Evolutionary conservation across 2,113 vertebrate species (phyloP).

Genomic region (Gambusia affinis): DNA sequence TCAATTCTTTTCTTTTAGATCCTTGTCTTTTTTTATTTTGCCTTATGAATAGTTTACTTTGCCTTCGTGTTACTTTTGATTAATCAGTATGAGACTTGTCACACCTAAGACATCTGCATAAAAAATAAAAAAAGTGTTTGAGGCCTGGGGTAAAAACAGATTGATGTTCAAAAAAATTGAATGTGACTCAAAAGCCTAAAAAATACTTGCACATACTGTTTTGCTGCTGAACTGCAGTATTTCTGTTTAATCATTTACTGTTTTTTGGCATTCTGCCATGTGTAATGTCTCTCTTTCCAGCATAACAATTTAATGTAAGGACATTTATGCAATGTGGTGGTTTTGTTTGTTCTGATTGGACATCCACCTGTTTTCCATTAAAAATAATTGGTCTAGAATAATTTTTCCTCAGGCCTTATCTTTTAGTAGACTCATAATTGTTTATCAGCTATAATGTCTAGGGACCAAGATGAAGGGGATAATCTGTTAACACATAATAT

Average conservation of each 20-base stretch:
- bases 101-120: too few relatives aligned
- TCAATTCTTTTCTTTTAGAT: too few relatives aligned
- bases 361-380: constrained; percentile 9
- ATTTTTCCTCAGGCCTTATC: constrained; percentile 32
- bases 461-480: not conserved
- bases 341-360: constrained; percentile 18
- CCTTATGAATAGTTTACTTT: too few relatives aligned
- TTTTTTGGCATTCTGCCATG: not conserved
- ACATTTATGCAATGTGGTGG: constrained; percentile 15
- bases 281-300: not conserved
- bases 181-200: not conserved
- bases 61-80: too few relatives aligned
- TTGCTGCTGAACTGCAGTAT: not conserved
- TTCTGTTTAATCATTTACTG: not conserved
- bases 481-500: not conserved
- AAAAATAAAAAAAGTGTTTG: too few relatives aligned
- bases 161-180: too few relatives aligned
- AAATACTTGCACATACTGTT: not conserved
- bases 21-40: too few relatives aligned
- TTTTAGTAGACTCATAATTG: not conserved
- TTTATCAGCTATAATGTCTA: constrained; percentile 27
- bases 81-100: too few relatives aligned
- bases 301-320: constrained; percentile 8
- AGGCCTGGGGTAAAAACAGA: too few relatives aligned
- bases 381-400: not conserved